Evolutionary conservation across 2,888 invertebrate species (phyloP).

Genomic region (Maniola hyperantus): DNA sequence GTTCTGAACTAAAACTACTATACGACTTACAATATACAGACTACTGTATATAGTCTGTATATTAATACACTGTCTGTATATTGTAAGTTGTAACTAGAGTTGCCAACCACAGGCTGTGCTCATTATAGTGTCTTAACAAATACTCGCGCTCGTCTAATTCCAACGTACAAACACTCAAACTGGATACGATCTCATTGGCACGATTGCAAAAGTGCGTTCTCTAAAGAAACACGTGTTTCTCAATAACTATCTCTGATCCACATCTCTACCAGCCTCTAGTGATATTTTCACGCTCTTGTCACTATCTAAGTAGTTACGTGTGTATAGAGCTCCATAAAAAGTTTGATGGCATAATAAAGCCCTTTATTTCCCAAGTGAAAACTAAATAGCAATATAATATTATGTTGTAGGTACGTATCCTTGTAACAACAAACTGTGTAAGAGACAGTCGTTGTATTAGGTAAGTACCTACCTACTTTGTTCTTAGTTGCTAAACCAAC

Average conservation of each 20-base stretch:
- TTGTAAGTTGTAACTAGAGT: background rate
- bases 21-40: no score
- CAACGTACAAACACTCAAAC: conserved; percentile 5
- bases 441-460: no score
- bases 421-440: background rate
- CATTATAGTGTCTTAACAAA: conserved; percentile 5
- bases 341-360: background rate
- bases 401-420: no score
- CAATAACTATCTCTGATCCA: conserved; percentile 35
- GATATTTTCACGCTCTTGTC: conserved; percentile 31
- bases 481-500: no score
- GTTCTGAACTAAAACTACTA: no score
- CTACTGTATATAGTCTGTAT: no score
- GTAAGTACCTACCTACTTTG: no score
- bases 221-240: conserved; percentile 32
- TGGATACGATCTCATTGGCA: conserved; percentile 32
- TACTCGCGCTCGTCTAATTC: conserved; percentile 14
- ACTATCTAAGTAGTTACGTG: background rate
- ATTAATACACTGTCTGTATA: no score
- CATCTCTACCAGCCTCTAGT: conserved; percentile 20
- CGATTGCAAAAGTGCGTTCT: conserved; percentile 32
- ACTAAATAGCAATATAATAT: background rate
- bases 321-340: background rate
- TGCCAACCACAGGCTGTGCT: background rate
- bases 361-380: background rate